These are phyloP conservation scores for Podabrus alpinus DNA, from an alignment of 2,888 invertebrate genomes.

Conservation along the genomic window DNA sequence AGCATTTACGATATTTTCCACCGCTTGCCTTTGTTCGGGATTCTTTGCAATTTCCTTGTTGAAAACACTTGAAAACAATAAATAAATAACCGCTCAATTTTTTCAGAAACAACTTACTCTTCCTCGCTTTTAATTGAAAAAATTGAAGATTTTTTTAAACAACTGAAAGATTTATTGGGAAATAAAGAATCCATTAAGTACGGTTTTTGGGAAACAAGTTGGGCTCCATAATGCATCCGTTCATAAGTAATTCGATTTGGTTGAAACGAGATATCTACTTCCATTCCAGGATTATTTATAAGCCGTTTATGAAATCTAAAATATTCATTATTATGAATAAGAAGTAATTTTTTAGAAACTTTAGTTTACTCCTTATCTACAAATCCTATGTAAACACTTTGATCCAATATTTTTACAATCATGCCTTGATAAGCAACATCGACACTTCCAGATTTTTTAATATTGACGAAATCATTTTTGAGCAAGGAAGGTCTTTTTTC, in stretches of 20 bases:
- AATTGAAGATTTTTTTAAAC: background rate
- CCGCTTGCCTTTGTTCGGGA: conserved; percentile 66
- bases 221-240: conserved; percentile 57
- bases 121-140: background rate
- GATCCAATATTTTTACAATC: conserved; percentile 54
- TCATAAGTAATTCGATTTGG: conserved; percentile 56
- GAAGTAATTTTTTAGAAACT: background rate
- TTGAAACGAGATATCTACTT: conserved; percentile 57
- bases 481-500: conserved; percentile 71
- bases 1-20: conserved; percentile 67
- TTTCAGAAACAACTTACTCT: conserved; percentile 14
- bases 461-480: conserved; percentile 60
- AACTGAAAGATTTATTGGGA: background rate
- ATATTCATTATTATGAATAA: background rate
- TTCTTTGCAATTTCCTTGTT: conserved; percentile 58
- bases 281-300: conserved; percentile 36
- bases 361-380: conserved; percentile 50
- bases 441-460: conserved; percentile 48
- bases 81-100: background rate
- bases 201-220: conserved; percentile 32
- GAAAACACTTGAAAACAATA: conserved; percentile 42
- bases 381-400: conserved; percentile 49
- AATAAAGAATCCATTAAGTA: background rate
- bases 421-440: conserved; percentile 53
- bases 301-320: conserved; percentile 27